Conservation (phyloP, 1,140 invertebrate species). For the Ceratosolen solmsi region DNA sequence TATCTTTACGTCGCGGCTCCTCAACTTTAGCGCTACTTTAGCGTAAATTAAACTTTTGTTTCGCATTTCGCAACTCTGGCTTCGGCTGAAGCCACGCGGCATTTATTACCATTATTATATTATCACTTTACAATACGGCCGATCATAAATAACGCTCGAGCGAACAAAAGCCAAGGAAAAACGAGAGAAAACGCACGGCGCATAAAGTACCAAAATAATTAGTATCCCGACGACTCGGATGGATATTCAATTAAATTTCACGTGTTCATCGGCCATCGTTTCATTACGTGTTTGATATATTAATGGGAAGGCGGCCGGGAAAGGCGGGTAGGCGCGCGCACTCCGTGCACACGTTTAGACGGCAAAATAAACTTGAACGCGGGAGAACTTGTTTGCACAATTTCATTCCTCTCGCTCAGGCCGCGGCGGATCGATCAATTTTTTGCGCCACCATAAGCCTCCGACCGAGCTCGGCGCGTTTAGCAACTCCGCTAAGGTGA, state of each 20-base stretch:
- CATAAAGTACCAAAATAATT: slow-evolving; percentile 24
- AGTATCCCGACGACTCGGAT: not conserved
- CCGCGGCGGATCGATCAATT: slow-evolving; percentile 31
- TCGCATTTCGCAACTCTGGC: not conserved
- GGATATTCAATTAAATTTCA: slow-evolving; percentile 22
- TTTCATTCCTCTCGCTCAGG: slow-evolving; percentile 15
- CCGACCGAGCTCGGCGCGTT: not conserved
- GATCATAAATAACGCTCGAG: not conserved
- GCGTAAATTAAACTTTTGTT: not conserved
- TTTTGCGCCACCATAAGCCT: slow-evolving; percentile 23
- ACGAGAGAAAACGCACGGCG: not conserved
- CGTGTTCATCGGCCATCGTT: not conserved
- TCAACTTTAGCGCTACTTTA: not conserved
- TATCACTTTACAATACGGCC: not conserved
- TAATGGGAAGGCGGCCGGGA: not conserved
- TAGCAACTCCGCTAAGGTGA: not conserved
- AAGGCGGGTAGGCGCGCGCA: not conserved
- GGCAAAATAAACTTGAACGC: not conserved
- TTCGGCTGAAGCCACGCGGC: not conserved
- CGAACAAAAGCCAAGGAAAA: not conserved
- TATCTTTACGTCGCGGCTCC: not conserved
- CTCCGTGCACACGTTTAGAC: slow-evolving; percentile 5
- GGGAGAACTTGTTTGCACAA: slow-evolving; percentile 41
- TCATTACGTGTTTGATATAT: slow-evolving; percentile 32
- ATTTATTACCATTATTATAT: not conserved